Percentiles rank a stretch among this genome's conserved stretches.
These are phyloP conservation scores for Hybos culiciformis DNA, from an alignment of 2,888 invertebrate species.

Conservation along the genomic window DNA sequence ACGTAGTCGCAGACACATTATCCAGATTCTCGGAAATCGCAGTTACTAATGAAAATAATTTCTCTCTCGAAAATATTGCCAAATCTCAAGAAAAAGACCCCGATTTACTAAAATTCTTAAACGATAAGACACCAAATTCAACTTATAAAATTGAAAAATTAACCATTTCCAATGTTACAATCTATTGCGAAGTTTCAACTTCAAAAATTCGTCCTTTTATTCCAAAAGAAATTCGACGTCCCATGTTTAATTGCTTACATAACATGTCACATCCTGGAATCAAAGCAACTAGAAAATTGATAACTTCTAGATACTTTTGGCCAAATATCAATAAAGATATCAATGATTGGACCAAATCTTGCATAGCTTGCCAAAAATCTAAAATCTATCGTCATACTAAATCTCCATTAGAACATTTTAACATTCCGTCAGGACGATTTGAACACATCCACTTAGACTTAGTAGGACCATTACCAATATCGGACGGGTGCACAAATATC, in stretches of 20 bases:
- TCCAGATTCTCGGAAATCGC: neutral
- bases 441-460: slow-evolving; percentile 23
- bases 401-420: neutral
- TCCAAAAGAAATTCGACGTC: slow-evolving; percentile 9
- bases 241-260: neutral
- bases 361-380: slow-evolving; percentile 16
- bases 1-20: slow-evolving; percentile 3
- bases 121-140: neutral
- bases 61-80: too few species aligned
- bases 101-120: neutral
- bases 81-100: neutral
- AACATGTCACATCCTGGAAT: slow-evolving; percentile 13
- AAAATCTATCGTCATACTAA: neutral
- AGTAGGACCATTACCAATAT: slow-evolving; percentile 23
- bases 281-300: slow-evolving; percentile 11
- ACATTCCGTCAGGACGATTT: slow-evolving; percentile 8
- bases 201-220: slow-evolving; percentile 13
- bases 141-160: too few species aligned
- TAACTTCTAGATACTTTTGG: slow-evolving; percentile 19
- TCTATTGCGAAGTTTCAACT: neutral
- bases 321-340: slow-evolving; percentile 19
- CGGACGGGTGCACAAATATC: slow-evolving; percentile 9
- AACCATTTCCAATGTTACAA: neutral
- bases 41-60: neutral
- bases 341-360: slow-evolving; percentile 19